phyloP scores from a whole-genome alignment of 2,888 invertebrate genomes.

The Caenorhabditis angaria region DNA sequence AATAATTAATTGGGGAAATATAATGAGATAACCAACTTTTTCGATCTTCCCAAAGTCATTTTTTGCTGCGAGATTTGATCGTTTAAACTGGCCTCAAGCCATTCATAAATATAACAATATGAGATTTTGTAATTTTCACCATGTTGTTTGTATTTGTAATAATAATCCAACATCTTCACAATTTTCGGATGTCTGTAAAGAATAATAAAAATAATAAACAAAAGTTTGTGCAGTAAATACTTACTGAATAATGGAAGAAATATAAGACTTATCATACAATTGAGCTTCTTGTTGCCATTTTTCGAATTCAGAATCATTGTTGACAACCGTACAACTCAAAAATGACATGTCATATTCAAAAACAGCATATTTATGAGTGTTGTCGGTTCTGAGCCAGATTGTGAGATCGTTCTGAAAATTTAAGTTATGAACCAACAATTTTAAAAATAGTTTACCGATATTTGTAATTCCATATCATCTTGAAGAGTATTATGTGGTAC shows the following conservation, averaged over 20 bases:
- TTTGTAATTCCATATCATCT: not conserved
- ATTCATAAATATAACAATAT: not conserved
- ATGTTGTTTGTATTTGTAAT: not conserved
- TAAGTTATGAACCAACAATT: too few species aligned
- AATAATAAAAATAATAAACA: not conserved
- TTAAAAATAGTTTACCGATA: not conserved
- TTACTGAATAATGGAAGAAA: not conserved
- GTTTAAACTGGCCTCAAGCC: not conserved
- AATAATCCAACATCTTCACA: not conserved
- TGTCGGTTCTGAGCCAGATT: too few species aligned
- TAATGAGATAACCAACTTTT: too few species aligned
- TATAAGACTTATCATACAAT: not conserved
- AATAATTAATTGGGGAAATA: not conserved
- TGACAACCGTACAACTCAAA: not conserved
- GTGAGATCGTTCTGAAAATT: too few species aligned
- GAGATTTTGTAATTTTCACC: not conserved
- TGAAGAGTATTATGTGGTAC: not conserved
- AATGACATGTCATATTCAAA: too few species aligned
- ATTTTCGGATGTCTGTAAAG: not conserved
- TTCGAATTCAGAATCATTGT: not conserved
- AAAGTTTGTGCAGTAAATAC: not conserved
- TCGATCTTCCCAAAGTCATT: not conserved
- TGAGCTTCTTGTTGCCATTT: not conserved
- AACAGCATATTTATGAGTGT: too few species aligned
- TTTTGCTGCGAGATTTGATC: not conserved